Base-by-base conservation (phyloP, 2,888 invertebrate genomes). In the Harpagoxenus sublaevis region DNA sequence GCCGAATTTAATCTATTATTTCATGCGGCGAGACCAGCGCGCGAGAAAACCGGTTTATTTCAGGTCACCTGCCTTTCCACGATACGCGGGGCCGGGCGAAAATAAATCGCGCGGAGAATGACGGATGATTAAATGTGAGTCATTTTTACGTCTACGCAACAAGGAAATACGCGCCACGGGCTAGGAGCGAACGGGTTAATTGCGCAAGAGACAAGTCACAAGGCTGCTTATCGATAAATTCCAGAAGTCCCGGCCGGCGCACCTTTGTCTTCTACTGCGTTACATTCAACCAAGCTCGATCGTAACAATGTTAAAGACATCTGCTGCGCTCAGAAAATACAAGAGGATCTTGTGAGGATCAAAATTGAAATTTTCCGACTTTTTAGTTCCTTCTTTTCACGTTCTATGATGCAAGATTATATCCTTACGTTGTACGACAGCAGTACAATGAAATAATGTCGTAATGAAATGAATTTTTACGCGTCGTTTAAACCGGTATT, bases 51-150 rank as follows among this genome's bases (percentile, higher is more conserved):
- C 79, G 79, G 79, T 79, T 60, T 79, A 60, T 71, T 71, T 79
- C 79, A 60, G 79, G 60, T 79, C 71, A 79, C 79, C 60, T 60
- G 79, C 79, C 79, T 79, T 79, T 79, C 23, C 57, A 60, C 15
- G 53, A 55, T 23, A 71, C 6, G n/a, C 23, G 9, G n/a, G 15
- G 10, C 42, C 53, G 35, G 5, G 23, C 45, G 45, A 79, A 70
- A 79, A 79, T 71, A 35, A 71, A 35, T 42, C 39, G 45, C 23
- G 31, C 53, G 45, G 63, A 55, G 35, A 65, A 66, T 78, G 65
- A 57, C 63, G 82, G 53, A 45, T 53, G 63, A 78, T 83, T 74
- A 66, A 83, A 83, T 15, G 70, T 68, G 55, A 78, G 55, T 83
- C 77, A 65, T 53, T 75, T 75, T 71, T 82, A 48, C 18, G 10